Evolutionary conservation across 2,888 invertebrate genomes (phyloP).

Genomic region (Podotricha telesiphe): DNA sequence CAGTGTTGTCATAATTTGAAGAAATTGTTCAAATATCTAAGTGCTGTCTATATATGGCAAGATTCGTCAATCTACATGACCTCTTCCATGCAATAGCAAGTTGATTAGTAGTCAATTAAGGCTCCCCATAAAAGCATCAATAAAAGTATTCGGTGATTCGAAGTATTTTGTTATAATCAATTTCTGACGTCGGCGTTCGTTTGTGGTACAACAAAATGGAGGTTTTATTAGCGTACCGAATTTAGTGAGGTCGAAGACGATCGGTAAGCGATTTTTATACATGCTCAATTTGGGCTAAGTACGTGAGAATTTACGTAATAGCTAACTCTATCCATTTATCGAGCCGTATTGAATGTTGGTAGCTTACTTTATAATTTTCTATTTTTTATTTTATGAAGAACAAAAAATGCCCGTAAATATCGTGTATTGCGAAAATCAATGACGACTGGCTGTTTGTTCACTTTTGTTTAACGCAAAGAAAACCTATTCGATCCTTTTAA

Average conservation of each 20-base stretch:
- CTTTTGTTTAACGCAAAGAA: no score
- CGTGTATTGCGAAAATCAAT: no score
- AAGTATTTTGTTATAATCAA: conserved; percentile 82
- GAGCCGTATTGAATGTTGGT: no score
- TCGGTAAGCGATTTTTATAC: conserved; percentile 44
- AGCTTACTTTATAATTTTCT: background rate
- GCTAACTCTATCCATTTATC: background rate
- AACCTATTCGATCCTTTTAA: no score
- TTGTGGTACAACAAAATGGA: conserved; percentile 72
- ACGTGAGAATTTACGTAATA: conserved; percentile 10
- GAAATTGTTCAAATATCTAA: background rate
- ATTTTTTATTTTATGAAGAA: background rate
- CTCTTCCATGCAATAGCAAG: conserved; percentile 39
- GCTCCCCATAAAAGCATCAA: conserved; percentile 77
- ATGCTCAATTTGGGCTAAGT: conserved; percentile 32
- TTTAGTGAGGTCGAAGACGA: conserved; percentile 70
- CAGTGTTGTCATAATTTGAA: background rate
- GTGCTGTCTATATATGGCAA: conserved; percentile 5
- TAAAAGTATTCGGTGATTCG: conserved; percentile 79
- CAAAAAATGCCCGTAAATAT: no score
- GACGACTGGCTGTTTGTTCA: no score
- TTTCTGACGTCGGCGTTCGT: conserved; percentile 79
- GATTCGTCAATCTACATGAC: conserved; percentile 18
- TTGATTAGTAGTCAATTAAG: conserved; percentile 72
- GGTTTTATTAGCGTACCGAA: conserved; percentile 81